These are phyloP conservation scores for Mus caroli DNA, from an alignment of 2,797 vertebrate genomes.

Conservation along the genomic window DNA sequence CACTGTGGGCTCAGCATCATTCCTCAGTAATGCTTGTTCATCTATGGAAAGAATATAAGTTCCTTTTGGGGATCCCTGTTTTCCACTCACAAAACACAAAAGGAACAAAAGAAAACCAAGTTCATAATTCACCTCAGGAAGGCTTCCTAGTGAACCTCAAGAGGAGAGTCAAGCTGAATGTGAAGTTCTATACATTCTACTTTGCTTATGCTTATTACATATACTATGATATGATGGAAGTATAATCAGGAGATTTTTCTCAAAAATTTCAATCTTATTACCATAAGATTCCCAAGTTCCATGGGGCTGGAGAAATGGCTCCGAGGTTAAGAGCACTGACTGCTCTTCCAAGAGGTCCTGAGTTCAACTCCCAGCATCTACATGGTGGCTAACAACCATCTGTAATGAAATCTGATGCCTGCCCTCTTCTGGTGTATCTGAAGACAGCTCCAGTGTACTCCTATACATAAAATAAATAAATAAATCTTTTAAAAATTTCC, in stretches of 20 bases:
- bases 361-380: no score
- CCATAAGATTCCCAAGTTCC: background rate
- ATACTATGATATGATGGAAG: background rate
- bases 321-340: no score
- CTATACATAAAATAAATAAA: no score
- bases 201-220: background rate
- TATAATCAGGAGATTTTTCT: background rate
- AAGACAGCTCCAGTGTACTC: no score
- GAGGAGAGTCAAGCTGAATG: constrained; percentile 6
- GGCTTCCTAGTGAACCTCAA: background rate
- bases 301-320: background rate
- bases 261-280: background rate
- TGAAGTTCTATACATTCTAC: background rate
- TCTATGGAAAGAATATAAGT: constrained; percentile 42
- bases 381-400: no score
- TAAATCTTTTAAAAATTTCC: background rate
- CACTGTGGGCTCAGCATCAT: background rate
- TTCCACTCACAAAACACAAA: background rate
- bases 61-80: background rate
- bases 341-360: no score
- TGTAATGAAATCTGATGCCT: no score
- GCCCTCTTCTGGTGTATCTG: no score
- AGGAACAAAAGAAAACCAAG: background rate
- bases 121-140: background rate
- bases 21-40: constrained; percentile 38